These are phyloP conservation scores for Girardinichthys multiradiatus DNA, from an alignment of 2,113 vertebrate genomes.

Conservation along the genomic window DNA sequence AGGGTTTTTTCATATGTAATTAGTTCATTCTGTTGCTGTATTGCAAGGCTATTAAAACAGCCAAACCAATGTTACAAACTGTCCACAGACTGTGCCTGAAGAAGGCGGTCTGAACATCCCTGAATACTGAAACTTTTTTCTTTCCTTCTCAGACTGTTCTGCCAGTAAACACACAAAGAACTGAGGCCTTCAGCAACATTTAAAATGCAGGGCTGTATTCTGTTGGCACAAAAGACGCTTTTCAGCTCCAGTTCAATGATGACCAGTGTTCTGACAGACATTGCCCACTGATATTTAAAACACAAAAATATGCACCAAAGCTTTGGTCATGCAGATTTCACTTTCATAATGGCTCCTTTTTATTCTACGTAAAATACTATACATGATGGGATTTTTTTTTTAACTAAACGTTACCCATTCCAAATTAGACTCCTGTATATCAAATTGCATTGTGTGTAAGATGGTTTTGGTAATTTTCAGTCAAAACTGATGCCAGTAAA, in stretches of 20 bases:
- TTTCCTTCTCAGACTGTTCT: constrained; percentile 38
- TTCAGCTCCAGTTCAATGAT: constrained; percentile 59
- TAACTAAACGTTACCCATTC: not conserved
- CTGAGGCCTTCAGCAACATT: constrained; percentile 34
- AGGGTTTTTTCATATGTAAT: too few relatives aligned
- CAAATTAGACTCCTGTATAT: not conserved
- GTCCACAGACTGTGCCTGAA: not conserved
- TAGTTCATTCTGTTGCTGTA: not conserved
- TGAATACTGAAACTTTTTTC: constrained; percentile 48
- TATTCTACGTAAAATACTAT: constrained; percentile 44
- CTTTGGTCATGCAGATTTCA: constrained; percentile 49
- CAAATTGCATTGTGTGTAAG: not conserved
- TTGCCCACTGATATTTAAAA: constrained; percentile 47
- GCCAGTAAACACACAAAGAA: constrained; percentile 59
- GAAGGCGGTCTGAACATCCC: not conserved
- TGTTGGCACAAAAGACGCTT: constrained; percentile 65
- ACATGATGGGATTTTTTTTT: not conserved
- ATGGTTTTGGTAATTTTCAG: not conserved
- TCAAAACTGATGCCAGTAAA: not conserved
- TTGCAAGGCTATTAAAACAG: not conserved
- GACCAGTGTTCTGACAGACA: constrained; percentile 51
- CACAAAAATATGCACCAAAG: constrained; percentile 57
- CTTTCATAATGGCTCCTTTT: constrained; percentile 45
- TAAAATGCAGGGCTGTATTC: constrained; percentile 47
- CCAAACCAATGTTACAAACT: not conserved